Conservation (phyloP, 2,888 invertebrate genomes). For the Leucophenga maculata region DNA sequence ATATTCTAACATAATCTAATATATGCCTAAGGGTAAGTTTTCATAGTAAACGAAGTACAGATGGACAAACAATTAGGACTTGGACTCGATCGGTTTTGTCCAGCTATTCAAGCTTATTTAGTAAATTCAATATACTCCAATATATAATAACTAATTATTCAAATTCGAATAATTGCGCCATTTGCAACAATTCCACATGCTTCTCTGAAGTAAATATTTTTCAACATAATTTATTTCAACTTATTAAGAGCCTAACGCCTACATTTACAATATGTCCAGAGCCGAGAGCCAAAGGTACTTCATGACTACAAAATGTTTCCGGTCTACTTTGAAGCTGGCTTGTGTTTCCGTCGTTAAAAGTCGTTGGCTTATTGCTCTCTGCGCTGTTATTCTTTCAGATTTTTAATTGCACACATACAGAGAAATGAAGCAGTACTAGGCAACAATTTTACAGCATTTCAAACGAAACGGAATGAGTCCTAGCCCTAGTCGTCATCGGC, state of each 20-base stretch:
- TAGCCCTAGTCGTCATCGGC: not conserved
- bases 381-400: not conserved
- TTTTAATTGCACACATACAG: no score
- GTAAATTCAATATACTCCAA: no score
- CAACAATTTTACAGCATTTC: not conserved
- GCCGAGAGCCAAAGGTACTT: not conserved
- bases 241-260: conserved; percentile 18
- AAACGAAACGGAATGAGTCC: not conserved
- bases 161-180: no score
- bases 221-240: conserved; percentile 28
- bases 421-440: not conserved
- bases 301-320: conserved; percentile 10
- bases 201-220: conserved; percentile 24
- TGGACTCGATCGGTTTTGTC: no score
- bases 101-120: no score
- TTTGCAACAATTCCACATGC: conserved; percentile 15
- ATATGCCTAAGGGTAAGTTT: no score
- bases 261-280: not conserved
- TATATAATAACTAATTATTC: no score
- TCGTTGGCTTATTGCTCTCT: not conserved
- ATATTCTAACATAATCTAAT: no score
- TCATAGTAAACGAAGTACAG: no score
- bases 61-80: no score
- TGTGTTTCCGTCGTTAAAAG: not conserved
- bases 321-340: conserved; percentile 1